Evolutionary conservation across 2,888 invertebrate genomes (phyloP), one percentile per base, ranked within the genome.

Genomic region (Pandemis cinnamomeana): DNA sequence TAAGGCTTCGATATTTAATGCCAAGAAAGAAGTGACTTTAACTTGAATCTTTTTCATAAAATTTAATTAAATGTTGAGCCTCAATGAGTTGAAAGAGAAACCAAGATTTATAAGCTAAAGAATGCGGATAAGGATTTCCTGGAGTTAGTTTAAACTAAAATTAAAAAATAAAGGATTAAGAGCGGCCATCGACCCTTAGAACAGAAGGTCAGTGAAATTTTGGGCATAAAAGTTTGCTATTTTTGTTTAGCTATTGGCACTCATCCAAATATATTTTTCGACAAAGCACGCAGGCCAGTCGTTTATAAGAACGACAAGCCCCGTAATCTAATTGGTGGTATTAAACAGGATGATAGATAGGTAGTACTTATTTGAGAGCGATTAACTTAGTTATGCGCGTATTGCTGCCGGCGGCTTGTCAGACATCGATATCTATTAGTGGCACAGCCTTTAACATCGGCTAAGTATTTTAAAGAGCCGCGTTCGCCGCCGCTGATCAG

Each of bases 401-500:
- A 20, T 55, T 55, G 55, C 20, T 55, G 20, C 8, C 20, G 55
- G 27, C 8, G 7, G 55, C 55, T 20, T 55, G 58, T 20, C 58
- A 20, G 11, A 27, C 58, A 58, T 67, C 63, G 63, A 58, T 51
- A 70, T 74, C 66, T 67, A 74, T 71, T 67, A 62, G 36, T 55
- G 71, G 69, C 55, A 66, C 67, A 58, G 68, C 53, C 71, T 72
- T 73, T 71, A 71, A 71, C 73, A 41, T 66, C 71, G 63, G 67
- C 71, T 60, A 66, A 71, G 55, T 67, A 72, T 75, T 61, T 76
- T 74, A 74, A 77, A 76, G 72, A 72, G 73, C 66, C 69, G 71
- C 75, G 74, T 76, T 7, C 72, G 72, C 75, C 77, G 67, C 72
- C 36, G 67, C 75, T 75, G 83, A 89, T 91, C 87, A 82, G 88